Conservation (phyloP, 2,113 vertebrate genomes). For the Australoheros scitulus region DNA sequence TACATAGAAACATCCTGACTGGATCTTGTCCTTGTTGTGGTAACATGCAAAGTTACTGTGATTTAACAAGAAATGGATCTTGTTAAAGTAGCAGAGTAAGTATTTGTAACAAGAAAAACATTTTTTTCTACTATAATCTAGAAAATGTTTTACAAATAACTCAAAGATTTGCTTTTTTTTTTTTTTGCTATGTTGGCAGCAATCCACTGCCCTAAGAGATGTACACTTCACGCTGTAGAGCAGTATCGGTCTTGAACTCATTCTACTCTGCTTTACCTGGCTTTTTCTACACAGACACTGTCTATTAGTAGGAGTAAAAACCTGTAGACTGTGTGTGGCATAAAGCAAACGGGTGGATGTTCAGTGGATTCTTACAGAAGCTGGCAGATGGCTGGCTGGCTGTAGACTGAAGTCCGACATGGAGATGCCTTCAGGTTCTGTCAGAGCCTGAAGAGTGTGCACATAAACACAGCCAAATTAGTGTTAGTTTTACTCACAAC, state of each 20-base stretch:
- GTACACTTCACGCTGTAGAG: not conserved
- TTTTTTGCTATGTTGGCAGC: not conserved
- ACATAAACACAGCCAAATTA: conserved; percentile 54
- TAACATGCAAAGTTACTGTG: not conserved
- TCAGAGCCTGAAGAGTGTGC: conserved; percentile 69
- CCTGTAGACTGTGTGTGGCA: not conserved
- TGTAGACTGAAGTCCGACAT: conserved; percentile 76
- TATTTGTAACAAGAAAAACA: not conserved
- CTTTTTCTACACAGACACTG: not conserved
- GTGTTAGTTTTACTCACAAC: conserved; percentile 3
- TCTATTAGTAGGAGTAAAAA: not conserved
- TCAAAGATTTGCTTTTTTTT: not conserved
- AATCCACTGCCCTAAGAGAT: not conserved
- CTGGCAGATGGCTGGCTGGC: conserved; percentile 60
- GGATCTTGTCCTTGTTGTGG: not conserved
- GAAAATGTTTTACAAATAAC: not conserved
- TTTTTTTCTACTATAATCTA: not conserved
- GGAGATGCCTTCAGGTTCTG: conserved; percentile 79
- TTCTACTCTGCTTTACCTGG: too few species aligned
- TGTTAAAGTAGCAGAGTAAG: not conserved
- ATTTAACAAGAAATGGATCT: not conserved
- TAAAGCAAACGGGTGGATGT: not conserved
- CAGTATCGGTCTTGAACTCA: not conserved
- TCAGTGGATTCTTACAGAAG: conserved; percentile 69
- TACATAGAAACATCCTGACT: not conserved